phyloP scores from a whole-genome alignment of 1,140 invertebrate species.

The Phymastichus coffea region DNA sequence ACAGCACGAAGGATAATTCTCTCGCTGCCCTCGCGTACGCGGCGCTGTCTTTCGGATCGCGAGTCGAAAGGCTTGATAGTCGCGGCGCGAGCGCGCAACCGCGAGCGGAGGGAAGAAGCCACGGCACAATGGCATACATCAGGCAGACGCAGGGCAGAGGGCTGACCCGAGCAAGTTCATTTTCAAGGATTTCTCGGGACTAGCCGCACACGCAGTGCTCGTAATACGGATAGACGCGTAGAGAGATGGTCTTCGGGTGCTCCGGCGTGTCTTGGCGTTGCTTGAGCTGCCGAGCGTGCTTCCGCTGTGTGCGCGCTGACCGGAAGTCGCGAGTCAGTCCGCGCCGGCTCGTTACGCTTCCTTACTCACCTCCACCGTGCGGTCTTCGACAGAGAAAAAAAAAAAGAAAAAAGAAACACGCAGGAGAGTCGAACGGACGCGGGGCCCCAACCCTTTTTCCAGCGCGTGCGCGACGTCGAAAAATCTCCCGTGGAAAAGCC shows the following conservation, averaged over 20 bases:
- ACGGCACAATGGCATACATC: background rate
- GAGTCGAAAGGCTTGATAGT: too few relatives aligned
- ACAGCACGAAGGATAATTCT: too few relatives aligned
- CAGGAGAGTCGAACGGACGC: background rate
- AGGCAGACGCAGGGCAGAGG: background rate
- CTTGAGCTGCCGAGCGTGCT: slow-evolving; percentile 47
- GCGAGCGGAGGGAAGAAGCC: background rate
- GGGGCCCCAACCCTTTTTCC: too few relatives aligned
- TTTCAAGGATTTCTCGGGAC: slow-evolving; percentile 39
- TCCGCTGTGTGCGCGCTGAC: slow-evolving; percentile 48
- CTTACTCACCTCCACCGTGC: slow-evolving; percentile 46
- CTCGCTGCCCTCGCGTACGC: too few relatives aligned
- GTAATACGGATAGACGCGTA: too few relatives aligned
- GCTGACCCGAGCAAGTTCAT: slow-evolving; percentile 27
- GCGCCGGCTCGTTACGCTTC: slow-evolving; percentile 47
- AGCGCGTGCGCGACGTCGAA: too few relatives aligned
- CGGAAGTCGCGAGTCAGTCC: slow-evolving; percentile 49
- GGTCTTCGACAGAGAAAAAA: background rate
- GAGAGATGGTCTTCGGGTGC: too few relatives aligned
- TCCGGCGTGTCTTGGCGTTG: slow-evolving; percentile 39
- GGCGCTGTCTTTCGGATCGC: too few relatives aligned
- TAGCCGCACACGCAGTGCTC: background rate
- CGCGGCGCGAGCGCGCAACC: background rate
- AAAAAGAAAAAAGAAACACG: background rate
- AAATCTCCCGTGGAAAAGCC: too few relatives aligned